Evolutionary conservation across 2,888 invertebrate species (phyloP), one percentile per base, ranked within the genome.

Genomic region (Rotaria magnacalcarata): DNA sequence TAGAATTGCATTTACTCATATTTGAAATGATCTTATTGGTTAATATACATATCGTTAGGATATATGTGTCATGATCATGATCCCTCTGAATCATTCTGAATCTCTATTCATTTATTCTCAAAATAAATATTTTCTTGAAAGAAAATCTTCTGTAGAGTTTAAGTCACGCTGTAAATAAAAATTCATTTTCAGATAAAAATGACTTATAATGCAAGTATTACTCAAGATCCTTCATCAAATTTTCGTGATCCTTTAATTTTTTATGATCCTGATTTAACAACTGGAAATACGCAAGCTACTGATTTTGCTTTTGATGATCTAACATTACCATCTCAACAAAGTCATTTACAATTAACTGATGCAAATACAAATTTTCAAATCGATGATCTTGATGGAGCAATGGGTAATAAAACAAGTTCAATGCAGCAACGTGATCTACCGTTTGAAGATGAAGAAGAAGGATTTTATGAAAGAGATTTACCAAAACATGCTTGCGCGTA

Each of bases 401-500:
- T 54, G 58, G 52, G 24, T 87, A 94, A 95, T 60, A 60, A 11
- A n/a, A 60, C 27, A 8, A 27, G 14, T 67, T 67, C 34, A 16
- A 67, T 67, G 27, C 67, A 67, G 34, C 67, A 67, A 67, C 67
- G 67, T 67, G 96, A 96, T 90, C 92, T 97, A 87, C 96, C 96
- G 90, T 97, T 97, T 92, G 97, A 97, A 91, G 95, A 89, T 84
- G 90, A 96, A 89, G 97, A 97, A 90, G 97, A 95, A 87, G 95
- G 96, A 91, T 94, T 95, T 89, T 95, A 94, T 90, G 95, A 94
- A 90, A 95, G 92, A 88, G 91, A 97, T 91, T 92, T 97, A 87
- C 97, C 98, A 1, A 94, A 95, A 88, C 96, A 97, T 93, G 98
- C 98, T 0, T 98, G 98, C 93, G 89, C 91, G 91, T 92, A 88